These are phyloP conservation scores for Darevskia nairensis DNA, from an alignment of 2,797 vertebrate genomes.

Conservation along the genomic window DNA sequence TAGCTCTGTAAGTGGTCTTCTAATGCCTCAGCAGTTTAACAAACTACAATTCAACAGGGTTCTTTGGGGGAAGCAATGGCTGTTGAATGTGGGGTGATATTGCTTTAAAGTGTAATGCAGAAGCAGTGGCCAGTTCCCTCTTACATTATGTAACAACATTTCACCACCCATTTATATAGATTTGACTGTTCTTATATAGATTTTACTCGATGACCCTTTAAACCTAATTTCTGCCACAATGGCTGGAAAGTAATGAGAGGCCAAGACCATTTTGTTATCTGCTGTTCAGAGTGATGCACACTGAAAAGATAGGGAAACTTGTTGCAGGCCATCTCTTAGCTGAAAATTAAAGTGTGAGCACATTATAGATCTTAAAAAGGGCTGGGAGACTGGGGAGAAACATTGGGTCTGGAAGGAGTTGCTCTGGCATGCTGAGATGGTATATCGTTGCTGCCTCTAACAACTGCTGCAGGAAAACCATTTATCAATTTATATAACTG, in stretches of 20 bases:
- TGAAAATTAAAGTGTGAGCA: constrained; percentile 36
- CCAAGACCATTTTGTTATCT: constrained; percentile 31
- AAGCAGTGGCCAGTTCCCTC: background rate
- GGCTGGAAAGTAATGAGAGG: constrained; percentile 25
- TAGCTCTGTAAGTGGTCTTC: too few species aligned
- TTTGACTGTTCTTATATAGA: constrained; percentile 47
- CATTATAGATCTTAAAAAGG: constrained; percentile 23
- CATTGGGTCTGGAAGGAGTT: background rate
- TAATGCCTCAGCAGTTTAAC: too few species aligned
- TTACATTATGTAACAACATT: background rate
- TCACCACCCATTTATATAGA: background rate
- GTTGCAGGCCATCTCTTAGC: constrained; percentile 22
- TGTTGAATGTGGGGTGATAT: too few species aligned
- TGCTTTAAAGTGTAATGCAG: too few species aligned
- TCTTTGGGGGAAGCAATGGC: too few species aligned
- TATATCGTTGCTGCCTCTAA: constrained; percentile 4
- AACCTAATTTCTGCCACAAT: constrained; percentile 44
- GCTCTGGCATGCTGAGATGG: constrained; percentile 27
- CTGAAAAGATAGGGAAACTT: constrained; percentile 9
- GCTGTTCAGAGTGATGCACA: background rate
- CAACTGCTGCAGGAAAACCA: constrained; percentile 40
- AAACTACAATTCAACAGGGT: too few species aligned
- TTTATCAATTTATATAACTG: background rate
- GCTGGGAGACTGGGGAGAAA: background rate
- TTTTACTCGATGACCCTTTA: constrained; percentile 34